phyloP scores from a whole-genome alignment of 2,797 vertebrate species.

The Heliangelus exortis region DNA sequence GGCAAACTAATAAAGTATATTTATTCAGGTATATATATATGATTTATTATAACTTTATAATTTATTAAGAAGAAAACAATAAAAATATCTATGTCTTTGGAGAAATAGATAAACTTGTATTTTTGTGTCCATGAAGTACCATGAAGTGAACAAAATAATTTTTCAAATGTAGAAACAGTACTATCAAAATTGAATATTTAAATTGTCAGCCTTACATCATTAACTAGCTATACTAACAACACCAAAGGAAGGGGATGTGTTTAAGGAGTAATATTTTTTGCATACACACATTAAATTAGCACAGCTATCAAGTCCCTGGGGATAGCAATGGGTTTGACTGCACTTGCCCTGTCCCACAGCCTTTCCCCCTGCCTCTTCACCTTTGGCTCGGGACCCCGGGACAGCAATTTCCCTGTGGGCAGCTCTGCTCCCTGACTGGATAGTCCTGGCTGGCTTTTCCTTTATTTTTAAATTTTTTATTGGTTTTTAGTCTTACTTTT shows the following conservation, averaged over 20 bases:
- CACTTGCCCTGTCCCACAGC: fast-evolving
- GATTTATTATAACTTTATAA: neutral
- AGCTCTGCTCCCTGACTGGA: neutral
- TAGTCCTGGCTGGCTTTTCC: neutral
- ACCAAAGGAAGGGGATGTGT: fast-evolving
- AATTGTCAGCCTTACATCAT: neutral
- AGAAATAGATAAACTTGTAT: neutral
- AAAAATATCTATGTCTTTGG: neutral
- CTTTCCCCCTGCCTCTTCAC: fast-evolving
- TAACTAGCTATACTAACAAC: neutral
- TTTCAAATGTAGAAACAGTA: neutral
- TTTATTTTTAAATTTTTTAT: no score
- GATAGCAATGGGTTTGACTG: neutral
- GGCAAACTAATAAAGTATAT: neutral
- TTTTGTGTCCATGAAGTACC: neutral
- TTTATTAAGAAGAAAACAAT: neutral
- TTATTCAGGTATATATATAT: neutral
- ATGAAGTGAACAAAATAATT: neutral
- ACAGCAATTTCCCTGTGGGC: neutral
- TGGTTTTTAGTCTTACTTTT: neutral
- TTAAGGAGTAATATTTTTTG: neutral
- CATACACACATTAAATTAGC: neutral
- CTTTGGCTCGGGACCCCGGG: neutral
- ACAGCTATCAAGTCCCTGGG: neutral
- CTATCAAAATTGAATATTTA: neutral